These are phyloP conservation scores for Dasypus novemcinctus DNA, from an alignment of 2,113 vertebrate genomes.

Conservation along the genomic window DNA sequence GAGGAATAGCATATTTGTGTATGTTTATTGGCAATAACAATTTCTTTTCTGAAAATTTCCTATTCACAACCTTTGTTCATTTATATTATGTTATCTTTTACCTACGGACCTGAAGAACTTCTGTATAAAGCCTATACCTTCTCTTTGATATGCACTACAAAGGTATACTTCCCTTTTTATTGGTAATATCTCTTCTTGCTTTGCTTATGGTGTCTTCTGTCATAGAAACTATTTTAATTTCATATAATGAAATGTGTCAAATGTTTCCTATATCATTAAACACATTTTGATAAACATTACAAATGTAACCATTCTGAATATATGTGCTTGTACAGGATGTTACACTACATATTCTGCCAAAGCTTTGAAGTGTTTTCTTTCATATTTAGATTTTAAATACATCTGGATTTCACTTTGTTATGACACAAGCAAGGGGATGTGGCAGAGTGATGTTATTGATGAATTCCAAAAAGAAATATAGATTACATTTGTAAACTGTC, in stretches of 20 bases:
- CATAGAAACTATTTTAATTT: not conserved
- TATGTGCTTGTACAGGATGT: not conserved
- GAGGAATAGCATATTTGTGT: not conserved
- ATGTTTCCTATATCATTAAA: not conserved
- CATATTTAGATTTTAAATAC: not conserved
- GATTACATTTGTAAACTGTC: too few relatives aligned
- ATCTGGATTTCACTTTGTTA: not conserved
- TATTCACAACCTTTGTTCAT: not conserved
- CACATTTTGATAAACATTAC: not conserved
- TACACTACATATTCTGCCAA: not conserved
- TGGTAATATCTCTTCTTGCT: not conserved
- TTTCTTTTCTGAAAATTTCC: not conserved
- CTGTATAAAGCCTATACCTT: not conserved
- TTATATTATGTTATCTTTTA: not conserved
- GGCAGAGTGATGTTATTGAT: too few relatives aligned
- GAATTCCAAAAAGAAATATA: too few relatives aligned
- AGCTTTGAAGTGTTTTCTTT: not conserved
- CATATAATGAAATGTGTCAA: not conserved
- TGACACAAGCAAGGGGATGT: not conserved
- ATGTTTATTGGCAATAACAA: not conserved
- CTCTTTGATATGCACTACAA: not conserved
- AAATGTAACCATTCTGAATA: not conserved
- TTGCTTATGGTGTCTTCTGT: not conserved
- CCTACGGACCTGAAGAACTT: not conserved
- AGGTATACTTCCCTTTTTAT: not conserved